Evolutionary conservation across 2,797 vertebrate species (phyloP).

Genomic region (Holocentrus rufus): DNA sequence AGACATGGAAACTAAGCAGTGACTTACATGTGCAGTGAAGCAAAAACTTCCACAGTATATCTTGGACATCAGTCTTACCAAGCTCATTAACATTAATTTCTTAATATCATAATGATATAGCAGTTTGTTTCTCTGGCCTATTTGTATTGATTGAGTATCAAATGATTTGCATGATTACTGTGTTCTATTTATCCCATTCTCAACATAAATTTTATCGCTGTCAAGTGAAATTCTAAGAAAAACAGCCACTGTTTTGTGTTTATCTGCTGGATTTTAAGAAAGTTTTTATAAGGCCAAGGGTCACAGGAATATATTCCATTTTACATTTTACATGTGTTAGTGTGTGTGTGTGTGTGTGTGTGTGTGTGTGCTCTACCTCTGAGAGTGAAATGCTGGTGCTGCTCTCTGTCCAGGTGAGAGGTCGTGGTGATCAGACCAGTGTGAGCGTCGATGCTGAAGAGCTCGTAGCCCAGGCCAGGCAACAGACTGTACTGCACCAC

Average conservation of each 20-base stretch:
- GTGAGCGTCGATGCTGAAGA: slow-evolving; percentile 86
- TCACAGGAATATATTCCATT: too few relatives aligned
- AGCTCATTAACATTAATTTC: neutral
- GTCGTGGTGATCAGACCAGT: slow-evolving; percentile 86
- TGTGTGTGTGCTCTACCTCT: slow-evolving; percentile 81
- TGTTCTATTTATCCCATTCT: too few relatives aligned
- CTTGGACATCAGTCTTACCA: neutral
- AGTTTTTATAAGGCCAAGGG: too few relatives aligned
- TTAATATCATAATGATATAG: neutral
- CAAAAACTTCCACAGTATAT: neutral
- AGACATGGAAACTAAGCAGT: slow-evolving; percentile 24
- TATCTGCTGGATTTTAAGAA: too few relatives aligned
- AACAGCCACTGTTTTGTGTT: too few relatives aligned
- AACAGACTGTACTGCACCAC: slow-evolving; percentile 83
- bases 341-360: slow-evolving; percentile 9
- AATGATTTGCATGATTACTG: too few relatives aligned
- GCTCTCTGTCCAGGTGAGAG: slow-evolving; percentile 87
- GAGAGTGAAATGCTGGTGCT: slow-evolving; percentile 83
- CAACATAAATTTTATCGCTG: too few relatives aligned
- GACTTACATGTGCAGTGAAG: slow-evolving; percentile 9
- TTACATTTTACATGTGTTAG: neutral
- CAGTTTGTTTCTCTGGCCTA: too few relatives aligned
- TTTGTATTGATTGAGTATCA: too few relatives aligned
- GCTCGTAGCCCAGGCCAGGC: slow-evolving; percentile 83
- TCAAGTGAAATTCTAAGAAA: too few relatives aligned